Evolutionary conservation across 2,113 vertebrate genomes (phyloP), one percentile per base, ranked within the genome.

Genomic region (Laticauda laticaudata): DNA sequence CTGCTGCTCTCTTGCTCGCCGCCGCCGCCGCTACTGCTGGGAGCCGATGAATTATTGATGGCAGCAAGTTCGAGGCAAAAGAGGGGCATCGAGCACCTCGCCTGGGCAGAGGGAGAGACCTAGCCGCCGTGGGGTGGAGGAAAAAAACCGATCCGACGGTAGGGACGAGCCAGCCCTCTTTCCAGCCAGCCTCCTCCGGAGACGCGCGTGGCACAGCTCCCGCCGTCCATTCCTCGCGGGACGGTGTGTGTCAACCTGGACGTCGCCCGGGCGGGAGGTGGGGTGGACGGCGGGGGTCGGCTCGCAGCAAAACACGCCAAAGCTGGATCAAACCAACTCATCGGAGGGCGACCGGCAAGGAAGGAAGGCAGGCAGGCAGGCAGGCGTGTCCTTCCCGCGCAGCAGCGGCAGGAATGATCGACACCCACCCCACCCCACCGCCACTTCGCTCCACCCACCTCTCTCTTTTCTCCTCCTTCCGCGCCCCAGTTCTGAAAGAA

Each of bases 21-120:
- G 59, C 88, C n/a, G 87, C 45, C 45, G 64, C 69, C 90, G 93
- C 96, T 93, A 87, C 93, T 55, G 95, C 97, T 96, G 93, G 89
- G 96, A 96, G 95, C 90, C 88, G 81, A 95, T 94, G 95, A 97
- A 97, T 97, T 97, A 97, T 96, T 97, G 95, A 97, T 95, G 89
- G 54, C 90, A 45, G 75, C 90, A 85, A 81, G 64, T 91, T 91
- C 69, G 34, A 23, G 57, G 48, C 45, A 5, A 59, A 20, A 51
- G 39, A 34, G 91, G 91, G 57, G 91, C 93, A 12, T 59, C 43
- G 1, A 1, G 21, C 14, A 12, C 61, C 51, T 43, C 12, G 91
- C 54, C 15, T 51, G 55, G 87, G 51, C 8, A 91, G 81, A 39
- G 57, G 45, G 61, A n/a, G 54, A 55, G 14, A 1, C 9, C 15